These are phyloP conservation scores for Meloidogyne exigua DNA, from an alignment of 1,140 invertebrate species.

Conservation along the genomic window DNA sequence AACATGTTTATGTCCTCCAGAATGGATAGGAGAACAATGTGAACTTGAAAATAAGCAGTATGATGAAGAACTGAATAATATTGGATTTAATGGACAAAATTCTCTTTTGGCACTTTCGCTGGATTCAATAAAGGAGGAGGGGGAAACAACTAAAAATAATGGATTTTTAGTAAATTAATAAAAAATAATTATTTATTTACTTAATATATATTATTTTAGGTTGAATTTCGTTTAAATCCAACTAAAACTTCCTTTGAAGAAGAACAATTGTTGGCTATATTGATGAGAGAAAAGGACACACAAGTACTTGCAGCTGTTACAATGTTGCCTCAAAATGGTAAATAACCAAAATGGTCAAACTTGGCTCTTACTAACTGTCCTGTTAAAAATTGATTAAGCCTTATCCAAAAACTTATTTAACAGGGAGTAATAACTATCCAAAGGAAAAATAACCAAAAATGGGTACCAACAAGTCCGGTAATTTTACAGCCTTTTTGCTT, in stretches of 20 bases:
- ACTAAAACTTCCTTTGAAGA: not conserved
- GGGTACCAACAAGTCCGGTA: no score
- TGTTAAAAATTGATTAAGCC: no score
- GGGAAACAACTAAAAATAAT: not conserved
- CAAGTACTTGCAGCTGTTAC: not conserved
- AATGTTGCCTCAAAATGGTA: not conserved
- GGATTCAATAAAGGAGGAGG: not conserved
- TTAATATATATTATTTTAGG: not conserved
- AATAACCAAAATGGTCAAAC: not conserved
- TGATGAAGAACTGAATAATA: slow-evolving; percentile 11
- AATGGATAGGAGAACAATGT: slow-evolving; percentile 14
- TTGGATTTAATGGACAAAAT: slow-evolving; percentile 21
- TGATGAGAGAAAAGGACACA: not conserved
- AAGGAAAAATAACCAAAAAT: no score
- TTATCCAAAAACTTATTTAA: no score
- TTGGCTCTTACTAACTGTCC: no score
- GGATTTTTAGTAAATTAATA: not conserved
- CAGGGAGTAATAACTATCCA: no score
- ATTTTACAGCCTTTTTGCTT: no score
- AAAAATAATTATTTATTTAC: not conserved
- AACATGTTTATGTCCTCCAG: slow-evolving; percentile 21
- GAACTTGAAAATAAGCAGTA: not conserved
- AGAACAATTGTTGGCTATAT: slow-evolving; percentile 2
- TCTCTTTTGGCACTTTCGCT: slow-evolving; percentile 20
- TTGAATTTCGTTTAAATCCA: slow-evolving; percentile 16